phyloP scores from a whole-genome alignment of 2,888 invertebrate genomes.

The Netelia fuscicornis region DNA sequence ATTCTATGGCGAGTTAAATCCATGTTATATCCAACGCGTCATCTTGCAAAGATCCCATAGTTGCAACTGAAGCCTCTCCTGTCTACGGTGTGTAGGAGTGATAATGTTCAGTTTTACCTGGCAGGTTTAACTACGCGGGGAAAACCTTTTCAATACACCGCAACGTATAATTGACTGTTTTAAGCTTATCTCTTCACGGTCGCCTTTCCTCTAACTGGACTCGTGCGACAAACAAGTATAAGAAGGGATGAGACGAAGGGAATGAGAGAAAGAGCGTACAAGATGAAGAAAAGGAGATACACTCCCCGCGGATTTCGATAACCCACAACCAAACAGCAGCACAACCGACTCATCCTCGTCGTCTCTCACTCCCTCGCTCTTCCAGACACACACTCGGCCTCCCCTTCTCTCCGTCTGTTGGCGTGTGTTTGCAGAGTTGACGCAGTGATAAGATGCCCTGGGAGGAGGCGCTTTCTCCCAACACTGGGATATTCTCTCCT shows the following conservation, averaged over 20 bases:
- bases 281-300: constrained; percentile 60
- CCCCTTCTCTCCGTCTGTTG: constrained; percentile 13
- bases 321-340: constrained; percentile 57
- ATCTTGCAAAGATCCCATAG: too few species aligned
- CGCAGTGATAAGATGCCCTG: constrained; percentile 66
- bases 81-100: too few species aligned
- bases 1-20: neutral
- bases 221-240: constrained; percentile 1
- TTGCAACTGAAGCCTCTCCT: too few species aligned
- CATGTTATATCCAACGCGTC: neutral
- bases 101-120: neutral
- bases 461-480: constrained; percentile 43
- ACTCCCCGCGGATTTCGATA: constrained; percentile 65
- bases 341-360: constrained; percentile 53
- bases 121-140: neutral
- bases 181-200: neutral
- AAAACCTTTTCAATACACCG: neutral
- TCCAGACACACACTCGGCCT: too few species aligned
- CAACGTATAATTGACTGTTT: neutral
- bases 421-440: constrained; percentile 64
- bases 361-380: constrained; percentile 7
- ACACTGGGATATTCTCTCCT: constrained; percentile 53
- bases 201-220: constrained; percentile 7
- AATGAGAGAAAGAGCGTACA: constrained; percentile 32
- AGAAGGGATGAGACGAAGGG: constrained; percentile 17